A percentile compares a stretch with the other conserved stretches of the same genome.
phyloP scores from a whole-genome alignment of 2,113 vertebrate species.

The Serilophus lunatus region DNA sequence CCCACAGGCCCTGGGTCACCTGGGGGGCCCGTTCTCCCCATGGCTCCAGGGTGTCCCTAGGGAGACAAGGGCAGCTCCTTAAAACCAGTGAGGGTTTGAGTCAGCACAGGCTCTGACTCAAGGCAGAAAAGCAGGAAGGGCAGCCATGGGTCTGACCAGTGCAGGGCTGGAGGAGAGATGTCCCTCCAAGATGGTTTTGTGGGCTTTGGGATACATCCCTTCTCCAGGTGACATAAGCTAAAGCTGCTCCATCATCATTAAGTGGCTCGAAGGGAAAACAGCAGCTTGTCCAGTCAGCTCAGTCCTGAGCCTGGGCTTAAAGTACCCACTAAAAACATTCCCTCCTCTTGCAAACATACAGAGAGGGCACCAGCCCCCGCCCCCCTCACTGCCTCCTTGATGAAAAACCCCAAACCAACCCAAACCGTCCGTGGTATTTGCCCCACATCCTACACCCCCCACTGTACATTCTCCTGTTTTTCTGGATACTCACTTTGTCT shows the following conservation, averaged over 20 bases:
- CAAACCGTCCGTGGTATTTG: rapidly evolving
- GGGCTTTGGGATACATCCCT: neutral
- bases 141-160: neutral
- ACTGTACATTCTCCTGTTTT: rapidly evolving
- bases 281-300: neutral
- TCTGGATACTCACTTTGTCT: slow-evolving; percentile 74
- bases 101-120: neutral
- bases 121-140: neutral
- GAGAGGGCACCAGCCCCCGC: neutral
- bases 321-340: neutral
- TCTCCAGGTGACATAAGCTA: neutral
- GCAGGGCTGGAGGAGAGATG: neutral
- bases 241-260: neutral
- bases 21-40: slow-evolving; percentile 67
- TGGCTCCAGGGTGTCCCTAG: slow-evolving; percentile 75
- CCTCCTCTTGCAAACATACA: neutral
- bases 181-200: neutral
- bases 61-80: neutral
- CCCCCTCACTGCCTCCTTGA: no score
- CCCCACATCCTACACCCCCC: neutral
- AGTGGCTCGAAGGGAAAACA: neutral
- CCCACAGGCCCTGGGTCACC: slow-evolving; percentile 77
- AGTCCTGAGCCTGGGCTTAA: neutral
- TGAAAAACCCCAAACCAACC: neutral
- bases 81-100: rapidly evolving